Evolutionary conservation across 2,888 invertebrate species (phyloP).

Genomic region (Copidosoma aretas): DNA sequence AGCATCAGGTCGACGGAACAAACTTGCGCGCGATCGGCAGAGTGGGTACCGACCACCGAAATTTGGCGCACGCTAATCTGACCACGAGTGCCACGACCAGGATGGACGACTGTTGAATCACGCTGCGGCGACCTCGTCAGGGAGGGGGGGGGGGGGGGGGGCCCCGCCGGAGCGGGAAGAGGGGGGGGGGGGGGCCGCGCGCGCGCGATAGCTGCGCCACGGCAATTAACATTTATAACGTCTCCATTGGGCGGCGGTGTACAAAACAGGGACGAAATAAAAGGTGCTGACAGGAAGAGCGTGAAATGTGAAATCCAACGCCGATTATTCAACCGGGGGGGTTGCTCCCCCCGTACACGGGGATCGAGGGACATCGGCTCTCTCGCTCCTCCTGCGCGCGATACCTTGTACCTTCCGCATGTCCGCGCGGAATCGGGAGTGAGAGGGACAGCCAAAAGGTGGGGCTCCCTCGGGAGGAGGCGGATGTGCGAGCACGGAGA

Average conservation of each 20-base stretch:
- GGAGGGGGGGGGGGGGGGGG: conserved; percentile 41
- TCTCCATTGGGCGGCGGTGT: conserved; percentile 51
- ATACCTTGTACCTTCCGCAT: too few relatives aligned
- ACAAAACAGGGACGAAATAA: too few relatives aligned
- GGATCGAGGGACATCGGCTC: too few relatives aligned
- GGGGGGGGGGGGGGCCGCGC: conserved; percentile 31
- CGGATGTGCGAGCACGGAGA: conserved; percentile 22
- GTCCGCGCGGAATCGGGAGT: conserved; percentile 26
- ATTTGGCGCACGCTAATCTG: too few relatives aligned
- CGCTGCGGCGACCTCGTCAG: conserved; percentile 34
- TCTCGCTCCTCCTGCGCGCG: too few relatives aligned
- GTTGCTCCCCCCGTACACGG: background rate
- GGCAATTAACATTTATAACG: conserved; percentile 59
- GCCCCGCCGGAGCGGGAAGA: conserved; percentile 41
- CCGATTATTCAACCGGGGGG: conserved; percentile 49
- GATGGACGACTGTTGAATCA: conserved; percentile 52
- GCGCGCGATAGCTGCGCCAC: conserved; percentile 54
- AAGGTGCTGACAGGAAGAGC: conserved; percentile 45
- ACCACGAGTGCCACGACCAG: too few relatives aligned
- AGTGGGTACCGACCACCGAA: too few relatives aligned
- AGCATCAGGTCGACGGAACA: too few relatives aligned
- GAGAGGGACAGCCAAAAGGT: conserved; percentile 16
- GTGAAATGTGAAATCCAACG: conserved; percentile 53
- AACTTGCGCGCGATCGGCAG: too few relatives aligned
- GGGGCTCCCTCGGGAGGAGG: conserved; percentile 15